Conservation (phyloP, 2,888 invertebrate genomes). For the Cloeon dipterum region DNA sequence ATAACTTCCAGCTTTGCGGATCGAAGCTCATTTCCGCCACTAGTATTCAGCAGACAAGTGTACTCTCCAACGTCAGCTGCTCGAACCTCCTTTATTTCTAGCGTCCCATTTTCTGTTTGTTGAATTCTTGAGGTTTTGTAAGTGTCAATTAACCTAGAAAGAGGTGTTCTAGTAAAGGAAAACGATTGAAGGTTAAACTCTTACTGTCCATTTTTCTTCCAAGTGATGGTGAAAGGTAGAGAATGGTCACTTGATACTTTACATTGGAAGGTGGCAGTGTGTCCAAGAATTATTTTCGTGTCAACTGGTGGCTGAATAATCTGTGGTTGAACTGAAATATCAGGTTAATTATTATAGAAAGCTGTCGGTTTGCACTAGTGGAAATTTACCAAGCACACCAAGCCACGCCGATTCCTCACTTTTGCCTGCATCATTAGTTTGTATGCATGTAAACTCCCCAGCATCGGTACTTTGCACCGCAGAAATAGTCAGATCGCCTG, state of each 20-base stretch:
- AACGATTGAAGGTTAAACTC: slow-evolving; percentile 14
- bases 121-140: slow-evolving; percentile 33
- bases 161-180: background rate
- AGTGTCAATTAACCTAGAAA: slow-evolving; percentile 28
- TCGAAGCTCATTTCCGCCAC: slow-evolving; percentile 82
- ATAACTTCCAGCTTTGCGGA: slow-evolving; percentile 68
- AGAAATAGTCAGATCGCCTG: slow-evolving; percentile 70
- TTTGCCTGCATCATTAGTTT: slow-evolving; percentile 74
- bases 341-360: background rate
- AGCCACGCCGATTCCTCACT: slow-evolving; percentile 63
- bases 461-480: slow-evolving; percentile 62
- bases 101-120: slow-evolving; percentile 48
- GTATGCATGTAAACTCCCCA: slow-evolving; percentile 72
- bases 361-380: too few relatives aligned
- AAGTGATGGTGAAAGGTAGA: slow-evolving; percentile 64
- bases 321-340: slow-evolving; percentile 57
- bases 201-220: slow-evolving; percentile 72
- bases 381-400: slow-evolving; percentile 49
- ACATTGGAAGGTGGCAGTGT: slow-evolving; percentile 83
- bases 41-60: slow-evolving; percentile 70
- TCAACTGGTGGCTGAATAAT: slow-evolving; percentile 86
- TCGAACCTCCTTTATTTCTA: slow-evolving; percentile 70
- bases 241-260: slow-evolving; percentile 80
- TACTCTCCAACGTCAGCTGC: slow-evolving; percentile 88
- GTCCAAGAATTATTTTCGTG: slow-evolving; percentile 73